phyloP scores from a whole-genome alignment of 2,797 vertebrate genomes.

The Chiloscyllium punctatum region DNA sequence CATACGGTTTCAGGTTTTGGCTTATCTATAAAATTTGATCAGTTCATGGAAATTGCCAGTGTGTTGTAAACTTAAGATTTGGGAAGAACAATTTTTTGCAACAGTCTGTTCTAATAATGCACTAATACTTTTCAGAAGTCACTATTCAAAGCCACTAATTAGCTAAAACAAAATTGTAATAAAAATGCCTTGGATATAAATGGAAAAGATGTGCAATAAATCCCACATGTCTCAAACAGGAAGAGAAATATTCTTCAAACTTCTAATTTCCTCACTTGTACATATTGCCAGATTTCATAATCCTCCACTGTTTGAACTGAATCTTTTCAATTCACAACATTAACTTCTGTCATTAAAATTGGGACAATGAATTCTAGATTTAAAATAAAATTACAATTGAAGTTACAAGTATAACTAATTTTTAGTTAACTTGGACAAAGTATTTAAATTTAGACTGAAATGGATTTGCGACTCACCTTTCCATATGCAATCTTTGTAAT shows the following conservation, averaged over 20 bases:
- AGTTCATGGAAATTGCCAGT: not conserved
- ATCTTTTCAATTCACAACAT: not conserved
- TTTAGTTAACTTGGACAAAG: not conserved
- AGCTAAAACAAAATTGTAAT: not conserved
- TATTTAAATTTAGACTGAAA: not conserved
- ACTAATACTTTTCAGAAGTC: not conserved
- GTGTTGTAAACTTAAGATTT: not conserved
- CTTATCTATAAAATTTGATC: not conserved
- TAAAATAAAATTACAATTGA: not conserved
- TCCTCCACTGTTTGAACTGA: not conserved
- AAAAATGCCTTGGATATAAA: not conserved
- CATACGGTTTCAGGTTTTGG: not conserved
- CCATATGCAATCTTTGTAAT: too few species aligned
- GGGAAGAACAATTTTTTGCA: not conserved
- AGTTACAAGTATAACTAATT: not conserved
- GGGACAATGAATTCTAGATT: not conserved
- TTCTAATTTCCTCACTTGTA: not conserved
- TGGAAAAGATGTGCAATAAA: not conserved
- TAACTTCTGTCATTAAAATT: not conserved
- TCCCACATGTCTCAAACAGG: not conserved
- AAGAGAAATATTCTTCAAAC: not conserved
- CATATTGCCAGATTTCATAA: not conserved
- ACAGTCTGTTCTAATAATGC: not conserved
- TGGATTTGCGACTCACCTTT: not conserved
- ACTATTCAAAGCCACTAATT: not conserved